Percentiles rank a stretch among this genome's conserved stretches.
Conservation (phyloP, 2,113 vertebrate species). For the Hydrochoerus hydrochaeris region DNA sequence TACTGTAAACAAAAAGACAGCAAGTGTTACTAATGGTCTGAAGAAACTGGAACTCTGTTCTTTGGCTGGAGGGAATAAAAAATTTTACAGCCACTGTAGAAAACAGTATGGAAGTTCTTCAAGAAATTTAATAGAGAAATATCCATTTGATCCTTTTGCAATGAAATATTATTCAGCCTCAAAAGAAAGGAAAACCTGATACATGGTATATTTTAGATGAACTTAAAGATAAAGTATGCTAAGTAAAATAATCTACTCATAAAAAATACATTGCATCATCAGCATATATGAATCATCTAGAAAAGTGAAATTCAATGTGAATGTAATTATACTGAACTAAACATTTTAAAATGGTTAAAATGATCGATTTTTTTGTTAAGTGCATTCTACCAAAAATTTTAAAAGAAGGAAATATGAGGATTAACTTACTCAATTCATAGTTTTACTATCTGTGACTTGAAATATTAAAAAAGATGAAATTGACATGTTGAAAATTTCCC, state of each 20-base stretch:
- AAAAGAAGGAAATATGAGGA: neutral
- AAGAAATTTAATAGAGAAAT: neutral
- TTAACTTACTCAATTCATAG: neutral
- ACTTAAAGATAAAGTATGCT: neutral
- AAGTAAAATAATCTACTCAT: neutral
- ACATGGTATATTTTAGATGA: neutral
- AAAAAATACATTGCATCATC: neutral
- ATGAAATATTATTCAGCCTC: neutral
- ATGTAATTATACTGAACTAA: neutral
- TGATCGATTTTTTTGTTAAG: neutral
- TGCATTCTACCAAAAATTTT: neutral
- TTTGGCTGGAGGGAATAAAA: neutral
- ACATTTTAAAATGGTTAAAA: neutral
- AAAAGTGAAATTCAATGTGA: neutral
- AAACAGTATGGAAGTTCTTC: neutral
- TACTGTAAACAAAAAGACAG: neutral
- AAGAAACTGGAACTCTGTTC: neutral
- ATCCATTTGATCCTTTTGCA: neutral
- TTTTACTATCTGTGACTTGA: neutral
- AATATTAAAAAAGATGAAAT: neutral
- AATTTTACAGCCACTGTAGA: neutral
- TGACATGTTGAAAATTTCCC: neutral
- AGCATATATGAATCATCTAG: neutral
- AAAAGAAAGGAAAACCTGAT: neutral
- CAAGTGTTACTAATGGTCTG: neutral